phyloP scores from a whole-genome alignment of 2,797 vertebrate genomes.

The Corythornis leucogaster region DNA sequence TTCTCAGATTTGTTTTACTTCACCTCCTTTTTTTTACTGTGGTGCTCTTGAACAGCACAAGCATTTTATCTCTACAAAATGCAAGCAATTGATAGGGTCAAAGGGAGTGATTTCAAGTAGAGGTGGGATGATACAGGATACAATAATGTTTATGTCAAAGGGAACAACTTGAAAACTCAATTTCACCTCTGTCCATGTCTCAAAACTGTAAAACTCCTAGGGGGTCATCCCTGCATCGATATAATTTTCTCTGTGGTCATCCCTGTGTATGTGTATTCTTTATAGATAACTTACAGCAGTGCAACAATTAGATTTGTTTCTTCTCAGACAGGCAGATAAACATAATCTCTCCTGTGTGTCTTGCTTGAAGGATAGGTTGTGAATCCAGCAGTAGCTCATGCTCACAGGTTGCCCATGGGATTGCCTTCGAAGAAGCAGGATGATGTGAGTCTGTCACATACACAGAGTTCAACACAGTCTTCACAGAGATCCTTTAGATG shows the following conservation, averaged over 20 bases:
- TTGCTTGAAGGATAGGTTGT: not conserved
- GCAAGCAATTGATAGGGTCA: not conserved
- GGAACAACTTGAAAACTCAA: not conserved
- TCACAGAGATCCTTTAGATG: not conserved
- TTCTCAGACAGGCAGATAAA: not conserved
- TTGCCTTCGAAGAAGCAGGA: not conserved
- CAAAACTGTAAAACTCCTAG: not conserved
- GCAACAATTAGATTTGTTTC: not conserved
- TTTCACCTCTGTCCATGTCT: not conserved
- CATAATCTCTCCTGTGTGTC: not conserved
- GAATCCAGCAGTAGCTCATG: not conserved
- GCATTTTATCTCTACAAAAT: not conserved
- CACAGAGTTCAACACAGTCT: not conserved
- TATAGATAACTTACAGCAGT: not conserved
- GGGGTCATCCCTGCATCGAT: not conserved
- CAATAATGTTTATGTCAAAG: not conserved
- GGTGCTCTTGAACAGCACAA: not conserved
- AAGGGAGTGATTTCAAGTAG: not conserved
- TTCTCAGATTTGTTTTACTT: not conserved
- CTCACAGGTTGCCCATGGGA: not conserved
- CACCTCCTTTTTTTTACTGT: not conserved
- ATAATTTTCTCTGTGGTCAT: not conserved
- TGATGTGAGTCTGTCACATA: not conserved
- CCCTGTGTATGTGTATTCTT: not conserved
- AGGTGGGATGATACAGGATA: too few relatives aligned